Evolutionary conservation across 2,797 vertebrate genomes (phyloP).

Genomic region (Heteromormyrus szaboi): DNA sequence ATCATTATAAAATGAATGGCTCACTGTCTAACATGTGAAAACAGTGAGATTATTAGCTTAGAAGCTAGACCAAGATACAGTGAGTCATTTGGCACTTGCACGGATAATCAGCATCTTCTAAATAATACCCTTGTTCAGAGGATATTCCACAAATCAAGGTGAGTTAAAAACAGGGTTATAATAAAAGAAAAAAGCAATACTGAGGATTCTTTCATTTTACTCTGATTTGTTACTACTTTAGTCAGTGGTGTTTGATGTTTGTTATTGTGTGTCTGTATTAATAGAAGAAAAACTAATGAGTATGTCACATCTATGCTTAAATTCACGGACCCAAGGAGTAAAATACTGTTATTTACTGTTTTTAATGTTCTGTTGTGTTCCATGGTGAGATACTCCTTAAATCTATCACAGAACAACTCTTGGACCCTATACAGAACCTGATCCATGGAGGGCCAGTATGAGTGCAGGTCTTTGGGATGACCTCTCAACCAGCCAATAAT

Average conservation of each 20-base stretch:
- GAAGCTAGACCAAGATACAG: background rate
- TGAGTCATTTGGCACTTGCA: conserved; percentile 1
- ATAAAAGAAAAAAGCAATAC: background rate
- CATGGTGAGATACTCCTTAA: background rate
- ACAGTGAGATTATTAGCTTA: conserved; percentile 11
- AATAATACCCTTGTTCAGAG: background rate
- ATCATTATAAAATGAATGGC: conserved; percentile 4
- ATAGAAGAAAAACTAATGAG: background rate
- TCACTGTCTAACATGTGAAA: conserved; percentile 2
- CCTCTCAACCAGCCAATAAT: background rate
- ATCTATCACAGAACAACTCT: background rate
- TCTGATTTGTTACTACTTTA: background rate
- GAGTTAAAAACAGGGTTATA: background rate
- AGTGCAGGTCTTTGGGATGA: background rate
- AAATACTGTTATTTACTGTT: background rate
- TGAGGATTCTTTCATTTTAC: background rate
- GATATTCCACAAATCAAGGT: background rate
- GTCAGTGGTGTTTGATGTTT: background rate
- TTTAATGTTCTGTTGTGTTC: background rate
- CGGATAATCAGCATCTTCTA: conserved; percentile 1
- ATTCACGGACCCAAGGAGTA: background rate
- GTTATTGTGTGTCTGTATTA: background rate
- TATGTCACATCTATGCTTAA: background rate
- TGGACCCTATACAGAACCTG: background rate
- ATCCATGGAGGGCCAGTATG: background rate